Evolutionary conservation across 2,113 vertebrate genomes (phyloP).

Genomic region (Misgurnus mizolepis): DNA sequence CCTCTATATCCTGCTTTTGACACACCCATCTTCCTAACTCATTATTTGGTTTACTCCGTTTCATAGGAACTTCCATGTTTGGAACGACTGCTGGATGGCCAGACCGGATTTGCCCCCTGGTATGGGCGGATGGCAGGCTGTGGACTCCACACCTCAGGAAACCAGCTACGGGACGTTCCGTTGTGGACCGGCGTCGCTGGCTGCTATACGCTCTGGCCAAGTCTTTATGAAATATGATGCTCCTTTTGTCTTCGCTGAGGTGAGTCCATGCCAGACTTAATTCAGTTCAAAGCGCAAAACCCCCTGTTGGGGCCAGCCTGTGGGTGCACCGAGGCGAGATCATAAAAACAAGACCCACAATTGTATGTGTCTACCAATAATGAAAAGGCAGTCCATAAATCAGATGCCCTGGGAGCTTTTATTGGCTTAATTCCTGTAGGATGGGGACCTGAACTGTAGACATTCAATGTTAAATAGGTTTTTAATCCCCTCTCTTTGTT

Average conservation of each 20-base stretch:
- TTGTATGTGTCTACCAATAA: too few relatives aligned
- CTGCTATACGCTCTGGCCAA: slow-evolving; percentile 83
- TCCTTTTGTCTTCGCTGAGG: slow-evolving; percentile 89
- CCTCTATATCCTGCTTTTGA: too few relatives aligned
- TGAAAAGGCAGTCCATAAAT: too few relatives aligned
- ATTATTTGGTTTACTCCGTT: neutral
- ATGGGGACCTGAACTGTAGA: neutral
- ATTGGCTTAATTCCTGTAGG: neutral
- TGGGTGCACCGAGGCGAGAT: too few relatives aligned
- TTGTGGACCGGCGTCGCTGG: slow-evolving; percentile 85
- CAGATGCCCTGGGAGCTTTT: too few relatives aligned
- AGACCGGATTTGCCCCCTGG: slow-evolving; percentile 81
- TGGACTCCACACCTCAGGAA: slow-evolving; percentile 85
- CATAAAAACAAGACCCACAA: too few relatives aligned
- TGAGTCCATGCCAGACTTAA: slow-evolving; percentile 52
- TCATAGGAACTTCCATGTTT: slow-evolving; percentile 91
- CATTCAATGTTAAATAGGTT: neutral
- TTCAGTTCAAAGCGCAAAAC: neutral
- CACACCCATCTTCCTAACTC: too few relatives aligned
- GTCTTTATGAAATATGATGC: slow-evolving; percentile 88
- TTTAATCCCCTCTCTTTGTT: neutral
- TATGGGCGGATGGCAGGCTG: slow-evolving; percentile 84
- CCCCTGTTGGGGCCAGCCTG: too few relatives aligned
- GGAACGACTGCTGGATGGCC: slow-evolving; percentile 95
- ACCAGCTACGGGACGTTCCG: slow-evolving; percentile 90